Base-by-base conservation (phyloP, 2,797 vertebrate species). In the Cyclopterus lumpus region DNA sequence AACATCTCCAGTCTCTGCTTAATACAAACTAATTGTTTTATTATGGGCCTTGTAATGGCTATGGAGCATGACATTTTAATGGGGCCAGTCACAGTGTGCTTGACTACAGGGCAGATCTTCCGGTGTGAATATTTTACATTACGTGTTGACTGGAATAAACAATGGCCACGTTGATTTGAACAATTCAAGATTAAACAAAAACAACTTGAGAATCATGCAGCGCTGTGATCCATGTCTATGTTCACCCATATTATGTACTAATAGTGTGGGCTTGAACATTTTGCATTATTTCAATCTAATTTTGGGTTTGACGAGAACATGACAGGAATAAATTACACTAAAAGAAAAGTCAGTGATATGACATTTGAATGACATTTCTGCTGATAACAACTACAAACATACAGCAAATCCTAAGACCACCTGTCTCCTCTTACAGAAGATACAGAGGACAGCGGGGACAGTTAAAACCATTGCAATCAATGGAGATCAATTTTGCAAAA, bases 401-500 rank as follows among this genome's bases (percentile, higher is more conserved):
- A 84, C 66, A 74, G 63, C 55, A 58, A 77, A 71, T 86, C 64
- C 73, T 78, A 87, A 71, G 64, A 80, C 83, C 86, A 83, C 86
- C 84, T 82, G 83, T 89, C 80, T 91, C 86, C 89, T 90, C 86
- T 88, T 84, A 89, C 77, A 92, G 89, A 85, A 89, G 88, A 93
- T 51, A 90, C 73, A 86, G 83, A 87, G 86, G 87, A 83, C 73
- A 79, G 74, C 32, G 71, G 86, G n/a, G 74, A 76, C 75, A 77
- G 48, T 91, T 89, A 83, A 85, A 94, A 93, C 93, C 93, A 94
- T 94, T 95, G 95, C 72, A 93, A 94, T 95, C 93, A 95, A 95
- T 94, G 94, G 93, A 94, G 91, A 94, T 94, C 76, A 79, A 88
- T 92, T 95, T 95, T 94, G 94, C 94, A 92, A 91, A 94, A 89